Evolutionary conservation across 2,888 invertebrate genomes (phyloP).

Genomic region (Strigamia maritima): DNA sequence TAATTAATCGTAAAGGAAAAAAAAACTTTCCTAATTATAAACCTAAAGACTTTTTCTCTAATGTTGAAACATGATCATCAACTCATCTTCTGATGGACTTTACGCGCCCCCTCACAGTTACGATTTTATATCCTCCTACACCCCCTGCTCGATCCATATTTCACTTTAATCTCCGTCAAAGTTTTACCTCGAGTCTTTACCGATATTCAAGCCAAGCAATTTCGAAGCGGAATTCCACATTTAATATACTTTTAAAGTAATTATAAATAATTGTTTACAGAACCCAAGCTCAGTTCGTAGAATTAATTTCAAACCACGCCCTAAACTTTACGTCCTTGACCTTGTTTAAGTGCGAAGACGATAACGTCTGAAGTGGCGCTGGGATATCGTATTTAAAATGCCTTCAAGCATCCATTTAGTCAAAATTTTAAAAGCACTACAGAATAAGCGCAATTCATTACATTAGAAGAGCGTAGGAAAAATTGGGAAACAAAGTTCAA

Average conservation of each 20-base stretch:
- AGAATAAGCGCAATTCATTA: slow-evolving; percentile 4
- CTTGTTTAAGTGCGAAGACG: not conserved
- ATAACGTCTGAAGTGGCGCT: not conserved
- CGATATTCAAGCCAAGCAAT: not conserved
- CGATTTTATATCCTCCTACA: not conserved
- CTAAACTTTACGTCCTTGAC: not conserved
- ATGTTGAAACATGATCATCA: not conserved
- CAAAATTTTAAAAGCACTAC: not conserved
- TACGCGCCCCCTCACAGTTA: not conserved
- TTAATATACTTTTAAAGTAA: not conserved
- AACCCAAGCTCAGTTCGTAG: not conserved
- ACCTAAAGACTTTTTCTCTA: not conserved
- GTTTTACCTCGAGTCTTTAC: not conserved
- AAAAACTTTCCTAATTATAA: not conserved
- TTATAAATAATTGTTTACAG: slow-evolving; percentile 4
- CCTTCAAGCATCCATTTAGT: not conserved
- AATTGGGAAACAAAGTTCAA: not conserved
- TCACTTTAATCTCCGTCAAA: not conserved
- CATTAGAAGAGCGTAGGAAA: not conserved
- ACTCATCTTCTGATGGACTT: not conserved
- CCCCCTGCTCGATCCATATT: not conserved
- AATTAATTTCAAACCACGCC: not conserved
- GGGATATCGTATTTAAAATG: not conserved
- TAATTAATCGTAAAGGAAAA: not conserved
- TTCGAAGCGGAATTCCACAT: not conserved